These are phyloP conservation scores for Bothrops jararaca DNA, from an alignment of 2,113 vertebrate species.

Conservation along the genomic window DNA sequence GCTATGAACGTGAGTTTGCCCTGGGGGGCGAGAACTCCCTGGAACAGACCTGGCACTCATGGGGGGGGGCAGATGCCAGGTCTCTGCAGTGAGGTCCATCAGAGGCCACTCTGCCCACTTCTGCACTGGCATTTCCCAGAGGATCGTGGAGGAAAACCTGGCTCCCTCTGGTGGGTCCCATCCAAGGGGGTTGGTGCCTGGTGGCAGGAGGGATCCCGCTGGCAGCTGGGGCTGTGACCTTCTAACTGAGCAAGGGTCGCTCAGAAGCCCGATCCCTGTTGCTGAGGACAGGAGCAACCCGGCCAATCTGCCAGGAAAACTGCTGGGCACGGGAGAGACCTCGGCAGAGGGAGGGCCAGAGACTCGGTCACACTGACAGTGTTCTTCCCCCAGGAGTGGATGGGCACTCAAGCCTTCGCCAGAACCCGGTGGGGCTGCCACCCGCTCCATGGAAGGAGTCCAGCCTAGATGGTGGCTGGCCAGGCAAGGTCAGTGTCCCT, in stretches of 20 bases:
- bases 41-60: background rate
- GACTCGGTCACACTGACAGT: background rate
- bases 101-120: background rate
- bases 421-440: slow-evolving; percentile 57
- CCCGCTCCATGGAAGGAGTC: slow-evolving; percentile 83
- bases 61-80: background rate
- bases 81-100: background rate
- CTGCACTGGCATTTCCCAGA: background rate
- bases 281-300: background rate
- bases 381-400: slow-evolving; percentile 63
- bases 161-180: background rate
- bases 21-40: no score
- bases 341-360: background rate
- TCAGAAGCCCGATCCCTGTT: background rate
- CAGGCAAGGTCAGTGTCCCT: slow-evolving; percentile 69
- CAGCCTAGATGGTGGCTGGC: slow-evolving; percentile 75
- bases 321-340: background rate
- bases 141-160: background rate
- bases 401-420: slow-evolving; percentile 48
- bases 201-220: background rate
- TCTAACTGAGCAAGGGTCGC: background rate
- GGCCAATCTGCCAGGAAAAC: background rate
- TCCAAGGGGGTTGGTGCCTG: background rate
- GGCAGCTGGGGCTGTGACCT: background rate
- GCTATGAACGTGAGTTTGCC: slow-evolving; percentile 73